A percentile compares a stretch with the other conserved stretches of the same genome.
Evolutionary conservation across 1,140 invertebrate species (phyloP).

Genomic region (Camponotus vicinus): DNA sequence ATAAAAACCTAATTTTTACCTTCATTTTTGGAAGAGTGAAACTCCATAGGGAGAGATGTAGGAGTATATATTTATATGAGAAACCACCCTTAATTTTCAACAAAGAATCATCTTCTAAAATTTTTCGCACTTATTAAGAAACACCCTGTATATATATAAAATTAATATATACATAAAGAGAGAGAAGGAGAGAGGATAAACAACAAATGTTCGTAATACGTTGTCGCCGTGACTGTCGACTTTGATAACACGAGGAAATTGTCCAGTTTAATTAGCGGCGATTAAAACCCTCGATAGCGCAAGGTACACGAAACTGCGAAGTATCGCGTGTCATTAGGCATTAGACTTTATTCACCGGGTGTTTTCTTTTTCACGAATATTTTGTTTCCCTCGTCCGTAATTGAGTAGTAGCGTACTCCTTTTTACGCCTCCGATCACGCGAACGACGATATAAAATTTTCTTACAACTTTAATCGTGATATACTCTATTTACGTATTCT

Average conservation of each 20-base stretch:
- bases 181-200: neutral
- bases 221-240: slow-evolving; percentile 16
- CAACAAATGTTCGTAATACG: slow-evolving; percentile 34
- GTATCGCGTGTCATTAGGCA: slow-evolving; percentile 12
- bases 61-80: too few species aligned
- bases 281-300: slow-evolving; percentile 6
- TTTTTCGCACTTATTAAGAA: too few species aligned
- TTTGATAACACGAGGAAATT: neutral
- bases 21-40: too few species aligned
- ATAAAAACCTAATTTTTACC: too few species aligned
- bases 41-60: too few species aligned
- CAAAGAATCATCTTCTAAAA: too few species aligned
- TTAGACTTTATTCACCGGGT: slow-evolving; percentile 25
- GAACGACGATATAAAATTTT: slow-evolving; percentile 13
- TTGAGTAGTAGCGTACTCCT: neutral
- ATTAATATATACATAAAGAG: too few species aligned
- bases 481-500: neutral
- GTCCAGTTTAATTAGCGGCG: slow-evolving; percentile 27
- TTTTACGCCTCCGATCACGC: neutral
- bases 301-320: neutral
- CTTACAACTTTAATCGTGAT: slow-evolving; percentile 1
- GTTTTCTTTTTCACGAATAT: neutral
- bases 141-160: too few species aligned
- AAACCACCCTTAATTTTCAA: too few species aligned
- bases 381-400: neutral